Conservation (phyloP, 1,140 invertebrate genomes). For the Lithobius niger region DNA sequence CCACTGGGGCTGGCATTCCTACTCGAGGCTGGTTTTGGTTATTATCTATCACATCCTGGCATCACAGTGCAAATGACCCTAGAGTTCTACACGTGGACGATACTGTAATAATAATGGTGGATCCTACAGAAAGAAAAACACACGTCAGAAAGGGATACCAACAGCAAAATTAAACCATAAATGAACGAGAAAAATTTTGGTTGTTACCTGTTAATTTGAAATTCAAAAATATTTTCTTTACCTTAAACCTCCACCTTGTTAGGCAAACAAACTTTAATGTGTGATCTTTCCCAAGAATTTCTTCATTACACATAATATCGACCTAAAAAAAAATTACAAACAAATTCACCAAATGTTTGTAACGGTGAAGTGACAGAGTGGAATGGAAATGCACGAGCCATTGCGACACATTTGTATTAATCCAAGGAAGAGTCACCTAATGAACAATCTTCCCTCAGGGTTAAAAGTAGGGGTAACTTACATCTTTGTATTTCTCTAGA, state of each 20-base stretch:
- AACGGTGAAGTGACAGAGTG: background rate
- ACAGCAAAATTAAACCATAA: background rate
- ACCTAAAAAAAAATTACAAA: slow-evolving; percentile 46
- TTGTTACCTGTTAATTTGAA: slow-evolving; percentile 3
- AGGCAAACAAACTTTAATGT: slow-evolving; percentile 97
- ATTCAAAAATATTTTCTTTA: slow-evolving; percentile 15
- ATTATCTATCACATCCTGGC: too few relatives aligned
- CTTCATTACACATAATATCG: slow-evolving; percentile 97
- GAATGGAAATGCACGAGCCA: too few relatives aligned
- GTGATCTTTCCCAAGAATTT: slow-evolving; percentile 95
- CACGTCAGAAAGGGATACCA: background rate
- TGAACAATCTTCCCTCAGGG: too few relatives aligned
- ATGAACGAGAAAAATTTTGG: background rate
- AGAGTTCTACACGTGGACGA: slow-evolving; percentile 18
- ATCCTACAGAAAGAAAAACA: slow-evolving; percentile 15
- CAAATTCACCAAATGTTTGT: too few relatives aligned
- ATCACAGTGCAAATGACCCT: background rate
- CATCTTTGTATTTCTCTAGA: slow-evolving; percentile 89
- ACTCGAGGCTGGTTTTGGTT: too few relatives aligned
- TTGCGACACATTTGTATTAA: too few relatives aligned
- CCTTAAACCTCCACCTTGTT: slow-evolving; percentile 90
- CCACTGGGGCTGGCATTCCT: too few relatives aligned
- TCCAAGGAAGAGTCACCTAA: too few relatives aligned
- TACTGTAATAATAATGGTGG: slow-evolving; percentile 21
- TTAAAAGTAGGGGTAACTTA: slow-evolving; percentile 38